Evolutionary conservation across 2,888 invertebrate species (phyloP), one percentile per base, ranked within the genome.

Genomic region (Eupithecia exiguata): DNA sequence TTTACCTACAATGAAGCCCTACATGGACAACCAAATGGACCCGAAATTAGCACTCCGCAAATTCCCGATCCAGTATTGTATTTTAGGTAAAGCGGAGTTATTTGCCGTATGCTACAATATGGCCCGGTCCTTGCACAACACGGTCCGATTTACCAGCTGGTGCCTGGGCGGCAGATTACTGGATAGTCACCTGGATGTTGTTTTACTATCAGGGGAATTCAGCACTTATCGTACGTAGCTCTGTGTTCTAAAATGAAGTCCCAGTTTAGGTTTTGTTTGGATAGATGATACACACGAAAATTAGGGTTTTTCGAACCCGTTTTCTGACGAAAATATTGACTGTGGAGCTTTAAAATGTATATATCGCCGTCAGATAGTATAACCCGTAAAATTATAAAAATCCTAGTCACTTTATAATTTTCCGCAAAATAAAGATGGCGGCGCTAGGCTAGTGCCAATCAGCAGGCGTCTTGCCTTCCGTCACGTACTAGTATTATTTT

Each of bases 61-160:
- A 58, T 58, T 58, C 58, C 58, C 58, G 25, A 58, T 58, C 58
- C 58, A 58, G 58, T 21, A 49, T 58, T 25, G 58, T 58, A 58
- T 58, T 46, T 46, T 58, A 21, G 58, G 53, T 53, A 53, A 12
- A 53, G 53, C 12, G 58, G 25, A 58, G 18, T 49, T 67, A 74
- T 71, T 69, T 65, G 21, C 30, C 36, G 61, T 49, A 49, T 70
- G 38, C 46, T 49, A 66, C 40, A 69, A 61, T 65, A 53, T 62
- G 40, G 63, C 68, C 58, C 43, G 25, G 68, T 25, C 66, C 58
- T 69, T 69, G 69, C 68, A 69, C 74, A 49, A 65, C 49, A 46
- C 43, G 46, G 61, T 30, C 69, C 58, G 25, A 21, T 53, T 21
- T 21, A 70, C 53, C 74, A 74, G 71, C 69, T 74, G 71, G 46